Evolutionary conservation across 2,797 vertebrate genomes (phyloP).

Genomic region (Cuculus canorus): DNA sequence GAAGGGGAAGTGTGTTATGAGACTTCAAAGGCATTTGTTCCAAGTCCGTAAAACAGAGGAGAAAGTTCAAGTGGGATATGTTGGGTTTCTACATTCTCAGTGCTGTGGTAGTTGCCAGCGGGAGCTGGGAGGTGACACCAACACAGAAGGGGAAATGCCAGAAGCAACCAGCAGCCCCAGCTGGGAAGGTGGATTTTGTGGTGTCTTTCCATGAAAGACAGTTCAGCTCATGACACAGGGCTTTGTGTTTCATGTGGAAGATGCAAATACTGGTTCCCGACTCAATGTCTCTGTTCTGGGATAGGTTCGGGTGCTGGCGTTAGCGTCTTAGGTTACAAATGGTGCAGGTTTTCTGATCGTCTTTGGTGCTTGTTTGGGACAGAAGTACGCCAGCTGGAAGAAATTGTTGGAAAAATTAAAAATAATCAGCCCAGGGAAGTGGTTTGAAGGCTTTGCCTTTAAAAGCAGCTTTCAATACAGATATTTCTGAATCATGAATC

Average conservation of each 20-base stretch:
- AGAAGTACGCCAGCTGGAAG: background rate
- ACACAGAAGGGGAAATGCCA: background rate
- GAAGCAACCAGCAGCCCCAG: background rate
- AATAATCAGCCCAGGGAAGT: background rate
- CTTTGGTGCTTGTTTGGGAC: background rate
- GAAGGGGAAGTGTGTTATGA: background rate
- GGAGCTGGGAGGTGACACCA: background rate
- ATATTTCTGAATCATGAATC: background rate
- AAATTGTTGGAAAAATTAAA: background rate
- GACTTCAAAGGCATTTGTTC: accelerated
- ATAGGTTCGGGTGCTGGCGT: background rate
- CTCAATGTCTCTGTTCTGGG: accelerated
- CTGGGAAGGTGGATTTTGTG: background rate
- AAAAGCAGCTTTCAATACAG: background rate
- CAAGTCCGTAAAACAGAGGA: background rate
- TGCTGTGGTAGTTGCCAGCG: accelerated
- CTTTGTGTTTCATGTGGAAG: accelerated
- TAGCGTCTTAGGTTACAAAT: accelerated
- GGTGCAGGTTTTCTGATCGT: background rate
- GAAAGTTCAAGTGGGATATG: background rate
- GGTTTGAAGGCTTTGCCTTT: background rate
- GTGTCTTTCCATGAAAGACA: background rate
- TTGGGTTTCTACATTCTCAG: accelerated
- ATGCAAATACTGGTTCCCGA: background rate
- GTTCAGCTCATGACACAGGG: accelerated